phyloP scores from a whole-genome alignment of 53 echinoderm and acorn worm species.

The Crossaster papposus region DNA sequence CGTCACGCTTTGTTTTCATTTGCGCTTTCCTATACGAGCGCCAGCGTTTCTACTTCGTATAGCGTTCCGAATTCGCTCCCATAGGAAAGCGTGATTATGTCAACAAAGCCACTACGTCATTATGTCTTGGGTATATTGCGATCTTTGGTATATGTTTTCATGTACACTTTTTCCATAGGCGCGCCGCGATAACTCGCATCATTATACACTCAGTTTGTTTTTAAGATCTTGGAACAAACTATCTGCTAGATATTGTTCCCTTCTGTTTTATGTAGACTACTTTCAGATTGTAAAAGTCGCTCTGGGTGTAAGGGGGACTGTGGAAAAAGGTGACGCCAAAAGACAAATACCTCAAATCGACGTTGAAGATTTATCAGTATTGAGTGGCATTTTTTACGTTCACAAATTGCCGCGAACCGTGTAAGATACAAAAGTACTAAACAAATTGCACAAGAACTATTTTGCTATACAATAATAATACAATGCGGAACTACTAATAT shows the following conservation, averaged over 20 bases:
- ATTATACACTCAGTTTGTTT: background rate
- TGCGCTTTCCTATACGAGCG: no score
- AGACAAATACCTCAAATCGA: slow-evolving; percentile 39
- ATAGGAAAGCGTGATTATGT: no score
- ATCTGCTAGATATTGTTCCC: background rate
- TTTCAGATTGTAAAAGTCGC: background rate
- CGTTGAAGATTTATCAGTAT: slow-evolving; percentile 47
- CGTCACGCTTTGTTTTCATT: no score
- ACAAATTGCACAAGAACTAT: slow-evolving; percentile 56
- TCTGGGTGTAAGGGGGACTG: background rate
- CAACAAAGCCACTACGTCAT: no score
- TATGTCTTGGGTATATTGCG: no score
- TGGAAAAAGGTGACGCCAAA: background rate
- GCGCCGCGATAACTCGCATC: background rate
- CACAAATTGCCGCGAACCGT: slow-evolving; percentile 47
- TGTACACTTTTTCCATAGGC: background rate
- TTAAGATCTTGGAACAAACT: background rate
- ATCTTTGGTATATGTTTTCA: slow-evolving; percentile 22
- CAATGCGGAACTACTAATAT: slow-evolving; percentile 47
- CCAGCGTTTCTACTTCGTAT: no score
- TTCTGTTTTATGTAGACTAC: background rate
- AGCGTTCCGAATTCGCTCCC: no score
- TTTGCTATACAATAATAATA: slow-evolving; percentile 61
- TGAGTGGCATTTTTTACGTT: slow-evolving; percentile 59
- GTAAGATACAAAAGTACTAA: slow-evolving; percentile 44